phyloP scores from a whole-genome alignment of 2,113 vertebrate species.

The Prochilodus magdalenae region DNA sequence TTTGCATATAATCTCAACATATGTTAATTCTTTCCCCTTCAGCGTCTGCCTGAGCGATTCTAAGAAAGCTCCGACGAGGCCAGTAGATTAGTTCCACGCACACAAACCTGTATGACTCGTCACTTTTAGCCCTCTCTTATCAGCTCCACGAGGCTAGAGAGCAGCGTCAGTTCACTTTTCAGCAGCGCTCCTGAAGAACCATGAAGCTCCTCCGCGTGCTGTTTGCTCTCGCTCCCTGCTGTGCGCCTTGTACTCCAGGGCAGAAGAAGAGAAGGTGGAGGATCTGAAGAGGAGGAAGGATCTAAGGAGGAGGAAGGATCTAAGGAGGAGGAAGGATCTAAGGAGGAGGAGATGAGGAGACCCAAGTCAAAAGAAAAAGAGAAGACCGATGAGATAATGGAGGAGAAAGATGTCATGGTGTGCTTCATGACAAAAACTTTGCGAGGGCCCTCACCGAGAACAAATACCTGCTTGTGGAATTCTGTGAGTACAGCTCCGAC shows the following conservation, averaged over 20 bases:
- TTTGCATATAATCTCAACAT: conserved; percentile 36
- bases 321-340: too few species aligned
- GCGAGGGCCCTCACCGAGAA: conserved; percentile 83
- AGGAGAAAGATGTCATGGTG: conserved; percentile 86
- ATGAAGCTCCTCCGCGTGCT: conserved; percentile 42
- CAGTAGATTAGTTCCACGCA: conserved; percentile 57
- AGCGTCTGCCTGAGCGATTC: background rate
- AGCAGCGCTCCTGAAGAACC: background rate
- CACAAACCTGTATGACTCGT: conserved; percentile 41
- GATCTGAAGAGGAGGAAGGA: background rate
- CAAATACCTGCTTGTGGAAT: conserved; percentile 87
- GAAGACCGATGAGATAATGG: conserved; percentile 73
- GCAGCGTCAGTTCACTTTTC: conserved; percentile 7
- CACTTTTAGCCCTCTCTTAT: conserved; percentile 42
- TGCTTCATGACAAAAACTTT: conserved; percentile 83
- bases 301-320: too few species aligned
- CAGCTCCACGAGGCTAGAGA: conserved; percentile 15
- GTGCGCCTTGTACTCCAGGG: background rate
- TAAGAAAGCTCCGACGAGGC: conserved; percentile 3
- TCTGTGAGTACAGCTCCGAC: conserved; percentile 84
- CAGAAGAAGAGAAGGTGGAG: conserved; percentile 2
- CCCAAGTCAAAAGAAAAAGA: conserved; percentile 67
- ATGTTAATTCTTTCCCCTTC: background rate
- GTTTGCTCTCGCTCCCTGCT: conserved; percentile 28
- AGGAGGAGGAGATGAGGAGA: too few species aligned